Conservation (phyloP, 2,888 invertebrate genomes). For the Hypercompe scribonia region DNA sequence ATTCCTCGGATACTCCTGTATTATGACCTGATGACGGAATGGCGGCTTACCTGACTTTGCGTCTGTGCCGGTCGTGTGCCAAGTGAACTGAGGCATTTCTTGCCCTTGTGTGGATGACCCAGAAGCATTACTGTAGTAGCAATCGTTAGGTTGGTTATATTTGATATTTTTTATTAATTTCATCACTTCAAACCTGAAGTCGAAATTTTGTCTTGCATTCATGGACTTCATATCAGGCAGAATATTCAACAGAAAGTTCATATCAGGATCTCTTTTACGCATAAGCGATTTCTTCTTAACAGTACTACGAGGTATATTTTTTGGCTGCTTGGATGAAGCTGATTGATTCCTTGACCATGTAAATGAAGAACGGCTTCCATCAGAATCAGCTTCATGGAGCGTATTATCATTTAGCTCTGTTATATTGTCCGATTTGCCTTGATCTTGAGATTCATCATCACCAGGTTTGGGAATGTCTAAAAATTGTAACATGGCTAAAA, state of each 20-base stretch:
- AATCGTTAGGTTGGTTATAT: slow-evolving; percentile 33
- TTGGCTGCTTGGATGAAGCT: neutral
- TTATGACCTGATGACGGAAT: slow-evolving; percentile 22
- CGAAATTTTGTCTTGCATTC: slow-evolving; percentile 42
- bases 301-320: slow-evolving; percentile 9
- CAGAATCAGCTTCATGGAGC: slow-evolving; percentile 19
- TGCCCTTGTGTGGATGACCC: slow-evolving; percentile 13
- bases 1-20: slow-evolving; percentile 25
- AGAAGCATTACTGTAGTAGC: slow-evolving; percentile 23
- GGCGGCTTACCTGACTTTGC: slow-evolving; percentile 24
- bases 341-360: slow-evolving; percentile 15
- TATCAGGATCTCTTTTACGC: slow-evolving; percentile 35
- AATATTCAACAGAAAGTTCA: slow-evolving; percentile 44
- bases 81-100: slow-evolving; percentile 20
- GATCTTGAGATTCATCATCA: slow-evolving; percentile 13
- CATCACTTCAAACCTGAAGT: slow-evolving; percentile 50
- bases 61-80: slow-evolving; percentile 20
- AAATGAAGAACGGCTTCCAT: slow-evolving; percentile 21
- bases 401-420: slow-evolving; percentile 16
- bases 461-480: slow-evolving; percentile 26
- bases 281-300: slow-evolving; percentile 1
- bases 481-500: slow-evolving; percentile 45
- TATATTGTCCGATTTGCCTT: slow-evolving; percentile 7
- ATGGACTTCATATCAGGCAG: slow-evolving; percentile 49
- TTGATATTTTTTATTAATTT: slow-evolving; percentile 46